Evolutionary conservation across 2,113 vertebrate species (phyloP).

Genomic region (Philantomba maxwellii): DNA sequence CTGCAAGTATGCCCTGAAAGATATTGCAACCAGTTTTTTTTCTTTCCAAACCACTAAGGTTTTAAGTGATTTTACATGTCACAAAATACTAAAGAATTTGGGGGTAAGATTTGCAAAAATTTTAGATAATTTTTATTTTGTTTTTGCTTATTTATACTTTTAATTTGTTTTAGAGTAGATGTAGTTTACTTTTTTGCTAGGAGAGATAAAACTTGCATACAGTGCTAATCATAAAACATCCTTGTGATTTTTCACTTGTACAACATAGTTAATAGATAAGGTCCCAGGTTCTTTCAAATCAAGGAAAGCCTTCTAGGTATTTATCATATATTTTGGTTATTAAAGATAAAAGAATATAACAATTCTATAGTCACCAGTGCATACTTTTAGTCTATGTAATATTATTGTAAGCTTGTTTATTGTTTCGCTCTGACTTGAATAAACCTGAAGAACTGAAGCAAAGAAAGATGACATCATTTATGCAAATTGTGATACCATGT

Average conservation of each 20-base stretch:
- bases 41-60: neutral
- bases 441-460: neutral
- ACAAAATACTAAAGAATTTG: neutral
- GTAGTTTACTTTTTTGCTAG: neutral
- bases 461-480: neutral
- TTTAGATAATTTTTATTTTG: neutral
- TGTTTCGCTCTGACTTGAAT: neutral
- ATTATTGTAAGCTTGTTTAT: neutral
- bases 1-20: neutral
- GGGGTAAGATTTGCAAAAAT: neutral
- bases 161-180: neutral
- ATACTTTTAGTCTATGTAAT: neutral
- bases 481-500: neutral
- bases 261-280: neutral
- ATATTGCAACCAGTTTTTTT: neutral
- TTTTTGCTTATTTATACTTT: neutral
- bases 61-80: neutral
- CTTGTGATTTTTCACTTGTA: neutral
- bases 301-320: neutral
- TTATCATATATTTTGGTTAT: neutral
- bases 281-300: neutral
- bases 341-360: neutral
- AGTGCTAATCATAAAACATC: neutral
- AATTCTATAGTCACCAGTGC: neutral
- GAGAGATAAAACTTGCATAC: neutral